These are phyloP conservation scores for Chydorus sphaericus DNA, from an alignment of 2,888 invertebrate genomes.

Conservation along the genomic window DNA sequence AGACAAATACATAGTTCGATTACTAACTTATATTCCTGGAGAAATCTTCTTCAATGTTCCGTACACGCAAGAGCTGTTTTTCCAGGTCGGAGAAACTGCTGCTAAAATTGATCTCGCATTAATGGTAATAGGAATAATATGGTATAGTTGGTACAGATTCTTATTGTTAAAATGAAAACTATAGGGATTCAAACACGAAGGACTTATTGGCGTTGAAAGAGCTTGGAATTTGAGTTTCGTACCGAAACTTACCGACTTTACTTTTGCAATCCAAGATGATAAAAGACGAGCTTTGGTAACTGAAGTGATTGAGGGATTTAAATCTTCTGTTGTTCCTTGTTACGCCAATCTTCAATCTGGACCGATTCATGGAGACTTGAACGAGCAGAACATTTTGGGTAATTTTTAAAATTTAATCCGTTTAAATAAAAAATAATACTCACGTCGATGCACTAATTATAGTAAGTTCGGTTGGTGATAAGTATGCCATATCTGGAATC, in stretches of 20 bases:
- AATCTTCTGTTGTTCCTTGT: conserved; percentile 44
- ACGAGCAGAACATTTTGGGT: conserved; percentile 68
- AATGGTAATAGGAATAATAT: conserved; percentile 35
- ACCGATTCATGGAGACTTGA: conserved; percentile 77
- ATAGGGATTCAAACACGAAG: conserved; percentile 55
- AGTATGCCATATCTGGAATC: conserved; percentile 43
- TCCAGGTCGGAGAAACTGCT: conserved; percentile 53
- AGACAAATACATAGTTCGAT: conserved; percentile 46
- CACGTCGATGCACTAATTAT: too few species aligned
- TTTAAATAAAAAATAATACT: not conserved
- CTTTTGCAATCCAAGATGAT: conserved; percentile 49
- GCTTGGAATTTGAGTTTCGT: conserved; percentile 61
- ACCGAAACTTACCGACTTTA: conserved; percentile 51
- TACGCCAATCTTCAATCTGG: conserved; percentile 45
- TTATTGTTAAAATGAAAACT: not conserved
- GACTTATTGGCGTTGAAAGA: conserved; percentile 45
- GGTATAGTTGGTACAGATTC: not conserved
- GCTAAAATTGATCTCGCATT: conserved; percentile 52
- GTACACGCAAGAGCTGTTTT: conserved; percentile 43
- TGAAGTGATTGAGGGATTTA: conserved; percentile 46
- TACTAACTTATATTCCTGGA: conserved; percentile 63
- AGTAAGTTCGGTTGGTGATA: not conserved
- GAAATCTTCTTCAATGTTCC: conserved; percentile 47
- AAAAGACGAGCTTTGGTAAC: conserved; percentile 40
- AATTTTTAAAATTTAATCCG: not conserved